These are phyloP conservation scores for Macroramphosus scolopax DNA, from an alignment of 2,797 vertebrate genomes.

Conservation along the genomic window DNA sequence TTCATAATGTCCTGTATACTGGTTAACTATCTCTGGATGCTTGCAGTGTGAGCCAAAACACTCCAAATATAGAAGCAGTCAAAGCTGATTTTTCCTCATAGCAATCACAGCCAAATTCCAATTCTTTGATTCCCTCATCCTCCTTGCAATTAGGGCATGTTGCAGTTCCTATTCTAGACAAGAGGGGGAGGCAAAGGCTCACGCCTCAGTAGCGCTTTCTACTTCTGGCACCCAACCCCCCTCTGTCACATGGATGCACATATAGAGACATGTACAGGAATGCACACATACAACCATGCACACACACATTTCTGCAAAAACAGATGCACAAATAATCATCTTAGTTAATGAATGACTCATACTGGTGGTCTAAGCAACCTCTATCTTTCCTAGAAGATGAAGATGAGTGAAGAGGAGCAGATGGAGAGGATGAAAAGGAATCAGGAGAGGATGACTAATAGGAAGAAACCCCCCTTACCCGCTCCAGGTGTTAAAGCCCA, in stretches of 20 bases:
- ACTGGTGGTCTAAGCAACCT: slow-evolving; percentile 5
- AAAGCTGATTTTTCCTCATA: slow-evolving; percentile 48
- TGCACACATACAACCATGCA: not conserved
- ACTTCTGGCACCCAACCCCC: slow-evolving; percentile 45
- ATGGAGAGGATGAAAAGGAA: slow-evolving; percentile 68
- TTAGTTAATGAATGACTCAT: slow-evolving; percentile 22
- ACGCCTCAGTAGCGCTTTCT: slow-evolving; percentile 20
- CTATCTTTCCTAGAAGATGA: slow-evolving; percentile 56
- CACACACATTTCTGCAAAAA: not conserved
- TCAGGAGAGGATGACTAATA: slow-evolving; percentile 62
- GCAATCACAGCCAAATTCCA: slow-evolving; percentile 62
- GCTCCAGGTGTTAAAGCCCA: slow-evolving; percentile 23
- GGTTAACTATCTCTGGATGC: slow-evolving; percentile 11
- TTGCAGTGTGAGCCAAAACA: slow-evolving; percentile 25
- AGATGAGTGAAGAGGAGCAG: slow-evolving; percentile 73
- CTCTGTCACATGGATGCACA: slow-evolving; percentile 14
- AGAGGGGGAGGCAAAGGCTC: slow-evolving; percentile 59
- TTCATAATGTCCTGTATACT: slow-evolving; percentile 32
- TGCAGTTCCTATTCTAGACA: slow-evolving; percentile 45
- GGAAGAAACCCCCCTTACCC: slow-evolving; percentile 52
- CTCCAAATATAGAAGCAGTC: slow-evolving; percentile 62
- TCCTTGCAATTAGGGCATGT: slow-evolving; percentile 68
- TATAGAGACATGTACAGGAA: not conserved
- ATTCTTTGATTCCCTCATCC: slow-evolving; percentile 66
- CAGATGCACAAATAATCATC: not conserved